Conservation (phyloP, 2,797 vertebrate genomes). For the Cynopterus sphinx region DNA sequence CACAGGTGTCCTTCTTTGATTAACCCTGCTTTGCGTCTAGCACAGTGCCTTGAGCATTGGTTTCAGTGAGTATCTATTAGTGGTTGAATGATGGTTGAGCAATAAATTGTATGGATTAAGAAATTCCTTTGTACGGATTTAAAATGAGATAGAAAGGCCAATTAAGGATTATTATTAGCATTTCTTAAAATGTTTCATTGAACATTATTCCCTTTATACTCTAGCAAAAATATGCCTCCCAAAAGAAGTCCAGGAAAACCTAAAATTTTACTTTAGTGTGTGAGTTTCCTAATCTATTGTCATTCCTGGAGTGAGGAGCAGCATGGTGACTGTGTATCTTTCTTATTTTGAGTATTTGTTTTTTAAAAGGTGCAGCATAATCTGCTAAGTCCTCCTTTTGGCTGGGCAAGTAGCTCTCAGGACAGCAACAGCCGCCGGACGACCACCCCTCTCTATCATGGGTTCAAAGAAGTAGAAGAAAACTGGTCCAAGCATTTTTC, state of each 20-base stretch:
- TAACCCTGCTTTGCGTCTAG: background rate
- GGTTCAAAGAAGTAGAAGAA: slow-evolving; percentile 99
- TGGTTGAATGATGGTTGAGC: background rate
- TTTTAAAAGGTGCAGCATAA: slow-evolving; percentile 95
- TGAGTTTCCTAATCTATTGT: background rate
- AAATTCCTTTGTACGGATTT: background rate
- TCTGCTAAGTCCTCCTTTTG: slow-evolving; percentile 93
- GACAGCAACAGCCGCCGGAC: slow-evolving; percentile 89
- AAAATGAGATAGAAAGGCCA: background rate
- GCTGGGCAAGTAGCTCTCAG: slow-evolving; percentile 88
- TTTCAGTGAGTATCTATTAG: background rate
- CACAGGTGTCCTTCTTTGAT: background rate
- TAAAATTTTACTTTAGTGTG: slow-evolving; percentile 3
- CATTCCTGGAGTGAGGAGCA: background rate
- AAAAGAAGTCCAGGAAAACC: background rate
- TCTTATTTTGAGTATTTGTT: background rate
- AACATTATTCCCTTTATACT: background rate
- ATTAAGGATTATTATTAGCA: background rate
- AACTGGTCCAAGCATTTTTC: slow-evolving; percentile 98
- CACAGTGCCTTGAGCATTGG: background rate
- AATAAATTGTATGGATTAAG: background rate
- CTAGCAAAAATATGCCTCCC: background rate
- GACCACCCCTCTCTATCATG: slow-evolving; percentile 92
- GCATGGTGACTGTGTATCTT: background rate
- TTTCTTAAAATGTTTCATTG: background rate